Base-by-base conservation (phyloP, 2,113 vertebrate species). In the Sinocyclocheilus anshuiensis region DNA sequence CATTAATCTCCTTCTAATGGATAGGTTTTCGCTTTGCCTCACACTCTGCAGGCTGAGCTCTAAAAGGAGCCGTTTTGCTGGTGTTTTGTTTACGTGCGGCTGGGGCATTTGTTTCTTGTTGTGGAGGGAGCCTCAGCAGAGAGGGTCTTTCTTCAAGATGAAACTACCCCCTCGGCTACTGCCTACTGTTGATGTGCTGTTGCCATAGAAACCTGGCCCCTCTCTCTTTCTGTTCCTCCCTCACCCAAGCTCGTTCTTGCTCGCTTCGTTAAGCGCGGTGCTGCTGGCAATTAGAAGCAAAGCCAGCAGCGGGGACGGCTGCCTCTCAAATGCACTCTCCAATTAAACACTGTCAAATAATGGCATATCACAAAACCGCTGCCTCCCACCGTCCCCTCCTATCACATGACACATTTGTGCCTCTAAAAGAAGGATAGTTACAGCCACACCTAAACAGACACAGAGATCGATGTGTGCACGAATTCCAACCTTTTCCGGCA, bases 241-340 rank as follows among this genome's bases (percentile, higher is more conserved):
- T 55, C 84, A 91, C 92, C 91, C 92, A 92, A 93, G 92, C 92
- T 92, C 92, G 91, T 91, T 91, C 90, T 87, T 90, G 89, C 92
- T 93, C 90, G 94, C 94, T 95, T 95, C 93, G 94, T 94, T 95
- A 94, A 95, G 92, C 93, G 93, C 90, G 83, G 92, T 91, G 93
- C 93, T 94, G 91, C 93, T 91, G 92, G 93, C 94, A 94, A 95
- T 94, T 95, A 94, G 92, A 94, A 90, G 94, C 94, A 92, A 94
- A 95, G 93, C 92, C 92, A 92, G 93, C 89, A 91, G 93, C 93
- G 90, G 92, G 84, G 91, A 91, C 92, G 93, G 91, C 92, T 94
- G 93, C 93, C 93, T 95, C 92, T 93, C 93, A 94, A 57, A 93
- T 89, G 88, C 90, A 91, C 91, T 90, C 92, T 93, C 93, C 93